Percentiles rank a stretch among this genome's conserved stretches.
These are phyloP conservation scores for Ischnura elegans DNA, from an alignment of 2,888 invertebrate genomes.

Conservation along the genomic window DNA sequence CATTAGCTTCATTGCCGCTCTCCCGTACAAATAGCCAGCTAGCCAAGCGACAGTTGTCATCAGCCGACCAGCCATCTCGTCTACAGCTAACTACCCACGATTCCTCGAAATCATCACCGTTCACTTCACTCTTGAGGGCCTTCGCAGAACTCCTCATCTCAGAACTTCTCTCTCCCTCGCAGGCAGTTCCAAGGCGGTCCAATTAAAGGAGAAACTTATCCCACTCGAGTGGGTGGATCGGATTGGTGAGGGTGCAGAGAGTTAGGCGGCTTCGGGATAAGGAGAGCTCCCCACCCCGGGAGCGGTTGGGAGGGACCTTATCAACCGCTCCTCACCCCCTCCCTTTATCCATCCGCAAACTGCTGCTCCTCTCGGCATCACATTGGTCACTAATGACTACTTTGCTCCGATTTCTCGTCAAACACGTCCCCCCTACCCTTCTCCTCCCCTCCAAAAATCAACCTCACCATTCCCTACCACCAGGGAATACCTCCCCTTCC, in stretches of 20 bases:
- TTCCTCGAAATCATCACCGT: background rate
- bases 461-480: too few species aligned
- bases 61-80: background rate
- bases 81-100: background rate
- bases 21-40: too few species aligned
- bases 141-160: background rate
- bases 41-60: too few species aligned
- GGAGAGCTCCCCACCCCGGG: background rate
- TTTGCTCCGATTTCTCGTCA: too few species aligned
- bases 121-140: background rate
- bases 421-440: too few species aligned
- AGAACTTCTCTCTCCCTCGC: background rate
- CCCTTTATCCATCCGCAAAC: background rate
- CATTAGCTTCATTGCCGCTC: too few species aligned
- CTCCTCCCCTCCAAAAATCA: too few species aligned
- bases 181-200: background rate
- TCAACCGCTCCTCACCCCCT: background rate
- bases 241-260: background rate
- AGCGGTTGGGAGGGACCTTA: background rate
- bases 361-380: background rate
- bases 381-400: constrained; percentile 8
- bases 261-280: background rate
- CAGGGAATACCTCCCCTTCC: too few species aligned
- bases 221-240: background rate
- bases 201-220: constrained; percentile 20